Evolutionary conservation across 2,113 vertebrate genomes (phyloP).

Genomic region (Hyaena hyaena): DNA sequence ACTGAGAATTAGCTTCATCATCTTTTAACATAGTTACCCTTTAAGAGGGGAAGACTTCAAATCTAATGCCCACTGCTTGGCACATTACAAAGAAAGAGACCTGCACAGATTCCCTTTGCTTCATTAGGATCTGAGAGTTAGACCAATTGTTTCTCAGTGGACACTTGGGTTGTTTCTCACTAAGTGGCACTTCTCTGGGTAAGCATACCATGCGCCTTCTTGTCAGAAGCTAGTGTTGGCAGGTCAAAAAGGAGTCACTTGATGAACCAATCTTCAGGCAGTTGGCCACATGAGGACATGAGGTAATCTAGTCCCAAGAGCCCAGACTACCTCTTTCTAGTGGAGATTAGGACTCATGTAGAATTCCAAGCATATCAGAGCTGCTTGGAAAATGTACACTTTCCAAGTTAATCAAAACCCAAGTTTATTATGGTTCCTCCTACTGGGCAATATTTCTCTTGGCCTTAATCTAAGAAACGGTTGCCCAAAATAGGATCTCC

Average conservation of each 20-base stretch:
- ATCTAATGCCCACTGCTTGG: slow-evolving; percentile 19
- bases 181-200: neutral
- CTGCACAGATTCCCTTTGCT: neutral
- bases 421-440: slow-evolving; percentile 37
- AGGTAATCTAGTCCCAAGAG: neutral
- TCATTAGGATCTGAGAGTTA: neutral
- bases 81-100: neutral
- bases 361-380: slow-evolving; percentile 40
- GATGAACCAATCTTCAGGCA: neutral
- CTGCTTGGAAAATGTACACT: slow-evolving; percentile 48
- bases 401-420: slow-evolving; percentile 56
- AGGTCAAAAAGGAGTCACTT: neutral
- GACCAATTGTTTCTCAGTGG: neutral
- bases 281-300: neutral
- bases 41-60: slow-evolving; percentile 3
- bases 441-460: slow-evolving; percentile 58
- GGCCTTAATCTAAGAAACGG: slow-evolving; percentile 45
- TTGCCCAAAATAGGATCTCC: slow-evolving; percentile 58
- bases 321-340: neutral
- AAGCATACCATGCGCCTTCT: neutral
- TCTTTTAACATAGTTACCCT: neutral
- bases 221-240: slow-evolving; percentile 19
- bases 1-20: neutral
- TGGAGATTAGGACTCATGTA: neutral
- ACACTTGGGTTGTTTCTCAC: neutral